These are phyloP conservation scores for Pampusana beccarii DNA, from an alignment of 2,113 vertebrate species.

Conservation along the genomic window DNA sequence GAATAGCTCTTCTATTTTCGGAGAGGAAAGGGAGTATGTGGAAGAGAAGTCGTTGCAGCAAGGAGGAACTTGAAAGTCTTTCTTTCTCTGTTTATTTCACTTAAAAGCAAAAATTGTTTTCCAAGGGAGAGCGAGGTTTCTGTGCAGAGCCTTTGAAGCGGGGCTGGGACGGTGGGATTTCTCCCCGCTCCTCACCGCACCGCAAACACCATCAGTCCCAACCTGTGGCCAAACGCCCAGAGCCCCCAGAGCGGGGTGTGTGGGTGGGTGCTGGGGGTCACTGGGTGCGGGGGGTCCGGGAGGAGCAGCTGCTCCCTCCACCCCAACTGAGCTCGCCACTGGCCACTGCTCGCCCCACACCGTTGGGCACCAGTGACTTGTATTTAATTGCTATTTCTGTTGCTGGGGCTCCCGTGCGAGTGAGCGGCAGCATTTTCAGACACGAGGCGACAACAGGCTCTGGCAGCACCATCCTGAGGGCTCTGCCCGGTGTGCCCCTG, in stretches of 20 bases:
- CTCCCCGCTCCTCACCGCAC: not conserved
- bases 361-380: rapidly evolving
- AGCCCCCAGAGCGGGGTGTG: not conserved
- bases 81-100: slow-evolving; percentile 51
- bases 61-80: slow-evolving; percentile 67
- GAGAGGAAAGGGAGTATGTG: slow-evolving; percentile 56
- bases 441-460: rapidly evolving
- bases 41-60: slow-evolving; percentile 67
- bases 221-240: rapidly evolving
- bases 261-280: not conserved
- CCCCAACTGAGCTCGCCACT: not conserved
- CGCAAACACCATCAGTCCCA: rapidly evolving
- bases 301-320: too few species aligned
- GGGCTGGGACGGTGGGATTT: not conserved
- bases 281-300: too few species aligned
- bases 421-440: rapidly evolving
- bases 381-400: too few species aligned
- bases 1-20: slow-evolving; percentile 78
- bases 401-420: not conserved
- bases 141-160: not conserved
- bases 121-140: not conserved
- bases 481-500: not conserved
- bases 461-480: not conserved
- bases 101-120: slow-evolving; percentile 16
- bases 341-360: rapidly evolving